These are phyloP conservation scores for Potorous gilbertii DNA, from an alignment of 2,797 vertebrate genomes.

Conservation along the genomic window DNA sequence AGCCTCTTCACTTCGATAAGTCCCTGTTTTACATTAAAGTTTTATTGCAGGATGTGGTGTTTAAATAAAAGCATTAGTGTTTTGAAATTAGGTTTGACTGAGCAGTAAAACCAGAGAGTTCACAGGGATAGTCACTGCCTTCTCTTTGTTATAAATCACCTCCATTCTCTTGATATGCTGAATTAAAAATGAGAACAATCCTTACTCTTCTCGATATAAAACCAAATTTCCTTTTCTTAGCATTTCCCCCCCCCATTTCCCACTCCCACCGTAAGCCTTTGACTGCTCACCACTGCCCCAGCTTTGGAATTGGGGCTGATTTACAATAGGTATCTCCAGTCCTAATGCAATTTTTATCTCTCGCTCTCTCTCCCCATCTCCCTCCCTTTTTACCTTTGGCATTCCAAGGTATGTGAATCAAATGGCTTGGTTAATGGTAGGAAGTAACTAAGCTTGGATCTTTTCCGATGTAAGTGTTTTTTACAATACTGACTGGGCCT, in stretches of 20 bases:
- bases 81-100: conserved; percentile 53
- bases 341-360: conserved; percentile 77
- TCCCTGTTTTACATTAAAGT: conserved; percentile 44
- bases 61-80: conserved; percentile 53
- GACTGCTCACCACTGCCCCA: background rate
- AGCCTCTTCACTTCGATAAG: conserved; percentile 23
- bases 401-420: conserved; percentile 78
- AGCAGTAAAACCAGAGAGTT: conserved; percentile 61
- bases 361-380: conserved; percentile 21
- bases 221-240: background rate
- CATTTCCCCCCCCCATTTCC: background rate
- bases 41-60: conserved; percentile 69
- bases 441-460: conserved; percentile 78
- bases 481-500: conserved; percentile 63
- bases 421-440: conserved; percentile 77
- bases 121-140: background rate
- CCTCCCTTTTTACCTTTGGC: conserved; percentile 40
- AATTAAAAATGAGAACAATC: conserved; percentile 50
- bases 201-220: background rate
- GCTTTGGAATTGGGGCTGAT: conserved; percentile 53
- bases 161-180: background rate
- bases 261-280: background rate
- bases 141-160: background rate
- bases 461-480: conserved; percentile 83
- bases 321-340: conserved; percentile 73